Conservation (phyloP, 2,797 vertebrate genomes). For the Micropoecilia bifurca region DNA sequence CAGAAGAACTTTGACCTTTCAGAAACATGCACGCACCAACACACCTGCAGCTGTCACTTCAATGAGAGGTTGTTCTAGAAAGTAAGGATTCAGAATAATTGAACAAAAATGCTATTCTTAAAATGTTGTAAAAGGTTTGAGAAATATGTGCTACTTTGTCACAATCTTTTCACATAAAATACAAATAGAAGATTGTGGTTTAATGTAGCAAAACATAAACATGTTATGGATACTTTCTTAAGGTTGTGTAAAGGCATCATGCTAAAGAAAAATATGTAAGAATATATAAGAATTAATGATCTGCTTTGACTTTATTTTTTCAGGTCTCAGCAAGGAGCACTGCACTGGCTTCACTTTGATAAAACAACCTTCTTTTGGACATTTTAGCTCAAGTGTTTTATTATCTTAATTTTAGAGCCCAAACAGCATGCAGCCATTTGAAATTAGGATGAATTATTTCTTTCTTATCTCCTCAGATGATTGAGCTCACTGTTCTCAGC, state of each 20-base stretch:
- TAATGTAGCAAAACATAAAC: background rate
- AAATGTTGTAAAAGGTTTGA: background rate
- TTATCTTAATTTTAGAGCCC: background rate
- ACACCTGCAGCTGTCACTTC: background rate
- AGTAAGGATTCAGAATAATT: background rate
- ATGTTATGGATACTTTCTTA: background rate
- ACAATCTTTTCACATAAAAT: background rate
- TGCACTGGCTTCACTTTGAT: background rate
- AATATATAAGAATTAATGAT: no score
- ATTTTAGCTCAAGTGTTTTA: constrained; percentile 2
- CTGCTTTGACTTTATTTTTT: background rate
- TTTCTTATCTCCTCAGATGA: background rate
- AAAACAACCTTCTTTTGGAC: background rate
- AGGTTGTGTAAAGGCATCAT: background rate
- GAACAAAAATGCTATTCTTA: background rate
- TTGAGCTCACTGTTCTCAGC: constrained; percentile 3
- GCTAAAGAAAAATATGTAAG: background rate
- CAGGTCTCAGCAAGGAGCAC: background rate
- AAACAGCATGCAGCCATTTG: background rate
- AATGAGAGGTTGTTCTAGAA: background rate
- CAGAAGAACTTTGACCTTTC: background rate
- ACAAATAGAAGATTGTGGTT: background rate
- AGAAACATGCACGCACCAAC: background rate
- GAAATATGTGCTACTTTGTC: background rate
- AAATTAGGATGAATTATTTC: constrained; percentile 1